Conservation (phyloP, 1,140 invertebrate genomes). For the Riptortus pedestris region DNA sequence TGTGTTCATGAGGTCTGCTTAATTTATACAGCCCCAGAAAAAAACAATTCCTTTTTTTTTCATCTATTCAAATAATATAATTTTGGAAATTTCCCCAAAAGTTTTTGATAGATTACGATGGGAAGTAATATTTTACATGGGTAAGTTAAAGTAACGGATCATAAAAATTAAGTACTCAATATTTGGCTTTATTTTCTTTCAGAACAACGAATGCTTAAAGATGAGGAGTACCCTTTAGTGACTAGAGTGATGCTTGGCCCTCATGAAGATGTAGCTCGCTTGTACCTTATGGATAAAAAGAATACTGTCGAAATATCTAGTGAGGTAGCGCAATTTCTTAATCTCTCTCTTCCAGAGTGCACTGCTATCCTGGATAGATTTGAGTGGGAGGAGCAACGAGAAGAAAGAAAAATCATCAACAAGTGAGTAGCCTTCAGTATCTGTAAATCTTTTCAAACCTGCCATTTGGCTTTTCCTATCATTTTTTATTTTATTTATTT, state of each 20-base stretch:
- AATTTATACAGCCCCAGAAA: too few species aligned
- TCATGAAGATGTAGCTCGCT: conserved; percentile 67
- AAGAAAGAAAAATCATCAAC: conserved; percentile 54
- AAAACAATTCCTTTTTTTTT: too few species aligned
- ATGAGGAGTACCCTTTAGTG: conserved; percentile 69
- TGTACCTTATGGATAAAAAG: conserved; percentile 68
- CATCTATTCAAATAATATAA: too few species aligned
- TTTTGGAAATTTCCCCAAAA: too few species aligned
- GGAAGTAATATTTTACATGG: too few species aligned
- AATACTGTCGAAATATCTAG: conserved; percentile 61
- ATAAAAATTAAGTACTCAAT: too few species aligned
- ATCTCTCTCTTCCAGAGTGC: conserved; percentile 66
- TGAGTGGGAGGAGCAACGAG: conserved; percentile 62
- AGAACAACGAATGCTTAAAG: conserved; percentile 64
- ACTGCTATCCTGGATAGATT: conserved; percentile 67
- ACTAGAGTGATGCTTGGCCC: conserved; percentile 66
- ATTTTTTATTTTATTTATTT: too few species aligned
- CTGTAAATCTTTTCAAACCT: background rate
- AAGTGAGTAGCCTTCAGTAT: conserved; percentile 51
- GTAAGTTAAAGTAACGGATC: too few species aligned
- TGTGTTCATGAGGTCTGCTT: too few species aligned
- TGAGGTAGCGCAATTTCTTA: conserved; percentile 75
- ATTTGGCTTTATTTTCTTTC: too few species aligned
- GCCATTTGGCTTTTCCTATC: too few species aligned
- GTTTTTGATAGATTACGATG: too few species aligned